Percentiles rank a stretch among this genome's conserved stretches.
phyloP scores from a whole-genome alignment of 2,888 invertebrate genomes.

The Ormyrus thymus region DNA sequence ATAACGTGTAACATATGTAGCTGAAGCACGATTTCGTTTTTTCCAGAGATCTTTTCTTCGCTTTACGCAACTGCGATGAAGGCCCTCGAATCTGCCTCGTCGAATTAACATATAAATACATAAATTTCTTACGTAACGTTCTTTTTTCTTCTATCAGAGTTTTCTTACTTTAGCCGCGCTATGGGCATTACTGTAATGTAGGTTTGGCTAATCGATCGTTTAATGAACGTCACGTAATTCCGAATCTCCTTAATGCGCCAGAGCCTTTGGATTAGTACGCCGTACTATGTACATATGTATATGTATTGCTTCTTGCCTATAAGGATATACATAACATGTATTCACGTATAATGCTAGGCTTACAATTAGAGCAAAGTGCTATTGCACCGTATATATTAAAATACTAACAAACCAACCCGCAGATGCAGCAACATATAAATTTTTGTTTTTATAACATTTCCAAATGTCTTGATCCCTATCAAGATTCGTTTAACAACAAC shows the following conservation, averaged over 20 bases:
- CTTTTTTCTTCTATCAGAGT: slow-evolving; percentile 30
- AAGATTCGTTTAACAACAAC: too few species aligned
- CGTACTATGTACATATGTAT: slow-evolving; percentile 22
- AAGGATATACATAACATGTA: slow-evolving; percentile 31
- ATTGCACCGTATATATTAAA: slow-evolving; percentile 24
- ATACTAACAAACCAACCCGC: slow-evolving; percentile 45
- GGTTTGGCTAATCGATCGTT: slow-evolving; percentile 38
- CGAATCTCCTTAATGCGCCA: slow-evolving; percentile 37
- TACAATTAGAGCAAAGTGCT: slow-evolving; percentile 44
- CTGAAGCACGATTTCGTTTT: slow-evolving; percentile 52
- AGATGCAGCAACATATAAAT: slow-evolving; percentile 46
- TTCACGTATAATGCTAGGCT: slow-evolving; percentile 44
- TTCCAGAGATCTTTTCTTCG: slow-evolving; percentile 51
- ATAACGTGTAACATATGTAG: slow-evolving; percentile 27
- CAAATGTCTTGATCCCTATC: too few species aligned
- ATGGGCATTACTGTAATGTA: slow-evolving; percentile 34
- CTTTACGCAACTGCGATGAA: slow-evolving; percentile 54
- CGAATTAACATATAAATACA: slow-evolving; percentile 25
- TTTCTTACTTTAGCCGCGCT: slow-evolving; percentile 17
- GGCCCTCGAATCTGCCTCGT: slow-evolving; percentile 40
- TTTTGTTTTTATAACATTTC: too few species aligned
- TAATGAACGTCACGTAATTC: slow-evolving; percentile 35
- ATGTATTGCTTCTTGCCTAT: slow-evolving; percentile 31
- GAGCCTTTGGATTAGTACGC: slow-evolving; percentile 36
- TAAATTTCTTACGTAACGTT: slow-evolving; percentile 42